A percentile compares a stretch with the other conserved stretches of the same genome.
These are phyloP conservation scores for Phoxinus dragarum DNA, from an alignment of 2,797 vertebrate species.

Conservation along the genomic window DNA sequence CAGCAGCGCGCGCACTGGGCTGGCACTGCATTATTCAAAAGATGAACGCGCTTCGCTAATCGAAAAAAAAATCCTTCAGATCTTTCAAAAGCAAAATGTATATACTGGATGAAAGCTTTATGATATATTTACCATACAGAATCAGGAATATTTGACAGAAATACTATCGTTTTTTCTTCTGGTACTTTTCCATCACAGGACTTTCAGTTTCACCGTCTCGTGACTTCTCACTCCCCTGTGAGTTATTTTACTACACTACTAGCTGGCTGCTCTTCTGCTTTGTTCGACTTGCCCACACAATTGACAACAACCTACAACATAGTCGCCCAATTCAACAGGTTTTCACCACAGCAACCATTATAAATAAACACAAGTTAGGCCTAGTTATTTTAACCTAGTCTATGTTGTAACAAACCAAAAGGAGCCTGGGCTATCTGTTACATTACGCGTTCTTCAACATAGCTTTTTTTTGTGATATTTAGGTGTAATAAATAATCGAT, in stretches of 20 bases:
- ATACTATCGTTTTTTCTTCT: not conserved
- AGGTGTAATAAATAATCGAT: not conserved
- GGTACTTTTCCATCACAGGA: not conserved
- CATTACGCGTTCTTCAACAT: not conserved
- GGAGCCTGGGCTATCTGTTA: not conserved
- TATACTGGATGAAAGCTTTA: not conserved
- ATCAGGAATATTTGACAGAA: not conserved
- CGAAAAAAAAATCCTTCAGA: not conserved
- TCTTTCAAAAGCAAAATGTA: not conserved
- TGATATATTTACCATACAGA: not conserved
- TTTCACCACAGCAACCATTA: not conserved
- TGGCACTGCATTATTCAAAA: not conserved
- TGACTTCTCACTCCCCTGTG: conserved; percentile 10
- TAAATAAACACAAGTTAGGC: not conserved
- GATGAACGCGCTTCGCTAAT: not conserved
- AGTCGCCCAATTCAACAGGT: not conserved
- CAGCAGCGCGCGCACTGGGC: not conserved
- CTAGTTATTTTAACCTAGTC: not conserved
- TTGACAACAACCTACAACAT: conserved; percentile 7
- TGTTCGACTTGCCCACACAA: conserved; percentile 1
- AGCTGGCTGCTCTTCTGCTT: not conserved
- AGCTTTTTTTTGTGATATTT: too few relatives aligned
- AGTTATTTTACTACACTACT: not conserved
- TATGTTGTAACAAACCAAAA: not conserved
- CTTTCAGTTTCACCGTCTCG: not conserved